Conservation (phyloP, 92 coral and sea anemone genomes). For the Chrysogorgia sp. region DNA sequence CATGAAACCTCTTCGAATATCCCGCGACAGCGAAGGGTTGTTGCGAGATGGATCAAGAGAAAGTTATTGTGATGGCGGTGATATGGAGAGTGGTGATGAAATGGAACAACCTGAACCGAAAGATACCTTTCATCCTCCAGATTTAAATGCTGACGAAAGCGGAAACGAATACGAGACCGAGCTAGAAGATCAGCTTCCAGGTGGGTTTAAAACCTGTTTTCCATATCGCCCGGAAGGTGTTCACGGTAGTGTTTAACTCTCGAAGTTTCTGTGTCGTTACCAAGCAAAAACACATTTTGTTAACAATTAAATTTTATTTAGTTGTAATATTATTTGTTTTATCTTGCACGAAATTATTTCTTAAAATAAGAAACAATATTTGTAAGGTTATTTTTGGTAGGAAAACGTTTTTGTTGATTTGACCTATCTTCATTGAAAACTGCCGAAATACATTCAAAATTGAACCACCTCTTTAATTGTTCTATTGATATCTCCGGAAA, state of each 20-base stretch:
- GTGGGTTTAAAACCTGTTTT: constrained; percentile 39
- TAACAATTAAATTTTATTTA: too few species aligned
- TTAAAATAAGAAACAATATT: too few species aligned
- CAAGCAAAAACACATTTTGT: too few species aligned
- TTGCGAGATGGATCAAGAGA: not conserved
- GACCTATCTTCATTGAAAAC: too few species aligned
- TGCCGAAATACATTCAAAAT: too few species aligned
- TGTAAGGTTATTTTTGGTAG: too few species aligned
- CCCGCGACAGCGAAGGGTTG: not conserved
- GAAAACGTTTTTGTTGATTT: too few species aligned
- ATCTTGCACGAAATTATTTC: too few species aligned
- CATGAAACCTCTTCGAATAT: not conserved
- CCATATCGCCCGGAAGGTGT: not conserved
- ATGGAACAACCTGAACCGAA: not conserved
- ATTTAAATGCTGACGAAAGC: constrained; percentile 2
- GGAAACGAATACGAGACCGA: constrained; percentile 85
- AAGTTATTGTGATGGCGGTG: not conserved
- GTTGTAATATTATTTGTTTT: too few species aligned
- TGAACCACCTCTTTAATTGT: too few species aligned
- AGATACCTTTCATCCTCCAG: constrained; percentile 26
- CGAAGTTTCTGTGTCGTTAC: not conserved
- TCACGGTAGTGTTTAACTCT: not conserved
- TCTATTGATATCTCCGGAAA: too few species aligned
- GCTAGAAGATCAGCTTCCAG: constrained; percentile 86
- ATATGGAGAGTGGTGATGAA: not conserved